These are phyloP conservation scores for Sitta carolinensis DNA, from an alignment of 2,797 vertebrate genomes.

Conservation along the genomic window DNA sequence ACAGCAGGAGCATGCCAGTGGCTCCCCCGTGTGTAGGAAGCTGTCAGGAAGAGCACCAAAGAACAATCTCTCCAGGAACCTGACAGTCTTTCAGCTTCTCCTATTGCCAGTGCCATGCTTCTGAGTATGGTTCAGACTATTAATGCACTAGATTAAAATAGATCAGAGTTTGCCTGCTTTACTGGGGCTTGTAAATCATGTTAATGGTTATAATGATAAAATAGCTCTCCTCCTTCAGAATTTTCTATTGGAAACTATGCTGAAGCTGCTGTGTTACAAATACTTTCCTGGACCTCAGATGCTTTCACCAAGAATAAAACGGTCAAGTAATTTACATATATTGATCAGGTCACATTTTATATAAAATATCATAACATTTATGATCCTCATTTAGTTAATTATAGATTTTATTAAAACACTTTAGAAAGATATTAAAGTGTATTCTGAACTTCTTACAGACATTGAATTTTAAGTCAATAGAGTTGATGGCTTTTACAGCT, in stretches of 20 bases:
- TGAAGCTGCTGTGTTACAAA: background rate
- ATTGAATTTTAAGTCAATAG: background rate
- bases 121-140: background rate
- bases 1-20: fast-evolving
- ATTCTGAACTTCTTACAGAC: background rate
- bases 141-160: background rate
- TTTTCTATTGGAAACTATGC: background rate
- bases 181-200: background rate
- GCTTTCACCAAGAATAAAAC: background rate
- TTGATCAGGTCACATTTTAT: background rate
- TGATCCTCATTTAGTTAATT: slow-evolving; percentile 5
- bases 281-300: background rate
- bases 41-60: fast-evolving
- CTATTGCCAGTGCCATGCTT: background rate
- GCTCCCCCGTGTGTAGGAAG: background rate
- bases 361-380: background rate
- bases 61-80: background rate
- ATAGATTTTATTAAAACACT: slow-evolving; percentile 12
- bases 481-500: background rate
- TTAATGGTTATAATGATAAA: background rate
- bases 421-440: background rate
- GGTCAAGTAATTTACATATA: background rate
- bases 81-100: background rate
- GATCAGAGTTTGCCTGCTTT: background rate
- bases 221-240: background rate